Conservation (phyloP, 2,797 vertebrate species). For the Brachyalestes nurse region DNA sequence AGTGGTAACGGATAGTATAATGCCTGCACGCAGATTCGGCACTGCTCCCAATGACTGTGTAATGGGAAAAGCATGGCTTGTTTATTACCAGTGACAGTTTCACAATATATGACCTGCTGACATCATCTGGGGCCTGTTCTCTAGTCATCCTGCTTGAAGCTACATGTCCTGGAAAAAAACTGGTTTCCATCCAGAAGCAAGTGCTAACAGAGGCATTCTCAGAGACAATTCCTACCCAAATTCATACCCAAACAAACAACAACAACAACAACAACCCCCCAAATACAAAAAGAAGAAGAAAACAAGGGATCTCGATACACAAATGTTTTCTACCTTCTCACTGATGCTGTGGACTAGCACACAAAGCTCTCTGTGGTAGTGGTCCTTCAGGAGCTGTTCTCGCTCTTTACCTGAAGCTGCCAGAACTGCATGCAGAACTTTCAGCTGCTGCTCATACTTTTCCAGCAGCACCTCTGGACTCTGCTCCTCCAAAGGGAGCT, state of each 20-base stretch:
- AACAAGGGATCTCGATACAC: background rate
- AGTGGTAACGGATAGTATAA: constrained; percentile 18
- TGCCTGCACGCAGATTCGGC: constrained; percentile 22
- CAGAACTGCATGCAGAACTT: constrained; percentile 62
- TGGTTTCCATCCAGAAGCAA: no score
- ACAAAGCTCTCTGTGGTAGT: constrained; percentile 69
- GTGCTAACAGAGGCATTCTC: no score
- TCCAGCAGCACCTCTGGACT: constrained; percentile 71
- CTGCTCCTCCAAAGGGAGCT: constrained; percentile 59
- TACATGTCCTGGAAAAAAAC: constrained; percentile 32
- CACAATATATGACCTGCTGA: constrained; percentile 44
- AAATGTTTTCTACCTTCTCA: constrained; percentile 67
- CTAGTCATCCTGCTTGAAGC: constrained; percentile 39
- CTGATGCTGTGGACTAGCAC: constrained; percentile 69
- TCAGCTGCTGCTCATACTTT: constrained; percentile 68
- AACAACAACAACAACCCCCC: no score
- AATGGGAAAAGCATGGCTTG: constrained; percentile 52
- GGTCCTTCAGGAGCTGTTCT: constrained; percentile 69
- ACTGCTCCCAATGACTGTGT: constrained; percentile 39
- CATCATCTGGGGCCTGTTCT: constrained; percentile 41
- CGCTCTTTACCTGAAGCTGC: constrained; percentile 62
- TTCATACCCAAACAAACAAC: no score
- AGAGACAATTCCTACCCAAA: no score
- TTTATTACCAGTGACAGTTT: constrained; percentile 46
- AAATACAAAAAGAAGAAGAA: no score